Base-by-base conservation (phyloP, 2,888 invertebrate genomes). In the Dryomyza anilis region DNA sequence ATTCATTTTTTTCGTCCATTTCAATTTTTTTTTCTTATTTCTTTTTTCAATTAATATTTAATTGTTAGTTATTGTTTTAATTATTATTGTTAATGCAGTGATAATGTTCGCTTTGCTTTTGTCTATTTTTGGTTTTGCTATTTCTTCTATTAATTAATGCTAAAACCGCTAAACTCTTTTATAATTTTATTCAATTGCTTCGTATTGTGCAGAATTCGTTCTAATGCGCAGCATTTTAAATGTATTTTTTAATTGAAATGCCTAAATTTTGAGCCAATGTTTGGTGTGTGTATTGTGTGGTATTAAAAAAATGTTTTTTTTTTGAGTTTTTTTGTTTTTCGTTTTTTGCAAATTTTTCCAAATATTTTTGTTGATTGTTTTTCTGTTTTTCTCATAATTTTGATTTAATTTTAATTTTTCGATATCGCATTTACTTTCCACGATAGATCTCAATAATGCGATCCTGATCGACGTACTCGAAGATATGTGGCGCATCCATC, bases 401-500 rank as follows among this genome's bases (percentile, higher is more conserved):
- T 43, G 4, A 43, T 43, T 52, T 52, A 52, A 52, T 21, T 46
- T n/a, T 46, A 10, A 10, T 19, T n/a, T n/a, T n/a, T n/a, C 7
- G n/a, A 7, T 16, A 16, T n/a, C n/a, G 16, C 19, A 63, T 72
- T 85, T 92, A 95, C 86, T 95, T 95, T 84, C 95, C 94, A 78
- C 95, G 89, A 84, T 96, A 96, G 79, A 94, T 94, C 85, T 95
- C 94, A 81, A 96, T 96, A 79, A 96, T 95, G 81, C 92, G 91
- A 84, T 96, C 96, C 85, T 96, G 96, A 86, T 96, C 96, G 75
- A 96, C 96, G 84, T 95, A 96, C 85, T 97, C 96, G 84, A 97
- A 96, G 85, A 97, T 97, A 86, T 96, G 95, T 66, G 97, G 98
- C 4, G 98, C 97, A 83, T 97, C 95, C 93, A 98, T 95, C 61